Conservation (phyloP, 2,797 vertebrate species). For the Mallotus villosus region DNA sequence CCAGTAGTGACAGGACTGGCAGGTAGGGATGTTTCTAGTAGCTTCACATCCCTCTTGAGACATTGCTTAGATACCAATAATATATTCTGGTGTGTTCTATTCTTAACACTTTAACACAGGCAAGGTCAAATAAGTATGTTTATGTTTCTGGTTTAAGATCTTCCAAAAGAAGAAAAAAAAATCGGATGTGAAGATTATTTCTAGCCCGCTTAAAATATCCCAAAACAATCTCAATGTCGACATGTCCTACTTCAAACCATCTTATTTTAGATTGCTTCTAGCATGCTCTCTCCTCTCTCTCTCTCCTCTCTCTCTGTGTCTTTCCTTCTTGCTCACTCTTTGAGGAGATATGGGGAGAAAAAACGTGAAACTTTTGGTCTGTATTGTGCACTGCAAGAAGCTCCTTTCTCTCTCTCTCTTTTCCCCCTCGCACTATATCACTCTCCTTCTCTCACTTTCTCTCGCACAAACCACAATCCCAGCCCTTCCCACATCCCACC, state of each 20-base stretch:
- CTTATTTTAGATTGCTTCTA: slow-evolving; percentile 1
- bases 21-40: neutral
- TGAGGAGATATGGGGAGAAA: too few relatives aligned
- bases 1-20: neutral
- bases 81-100: neutral
- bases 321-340: neutral
- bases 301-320: slow-evolving; percentile 20
- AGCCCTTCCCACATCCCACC: slow-evolving; percentile 65
- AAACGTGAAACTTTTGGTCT: too few relatives aligned
- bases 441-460: slow-evolving; percentile 12
- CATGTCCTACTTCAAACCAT: slow-evolving; percentile 20
- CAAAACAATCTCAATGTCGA: neutral
- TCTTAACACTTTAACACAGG: neutral
- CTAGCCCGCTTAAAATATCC: slow-evolving; percentile 27
- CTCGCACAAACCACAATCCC: slow-evolving; percentile 33
- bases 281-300: neutral
- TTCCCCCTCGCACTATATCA: neutral
- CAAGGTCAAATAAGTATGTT: slow-evolving; percentile 16
- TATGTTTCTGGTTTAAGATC: neutral
- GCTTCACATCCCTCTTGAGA: too few relatives aligned
- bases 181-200: neutral
- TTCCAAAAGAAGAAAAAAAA: neutral
- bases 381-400: too few relatives aligned
- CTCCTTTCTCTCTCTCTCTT: too few relatives aligned
- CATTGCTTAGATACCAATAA: neutral